These are phyloP conservation scores for Brachypalpus laphriformis DNA, from an alignment of 2,888 invertebrate species.

Conservation along the genomic window DNA sequence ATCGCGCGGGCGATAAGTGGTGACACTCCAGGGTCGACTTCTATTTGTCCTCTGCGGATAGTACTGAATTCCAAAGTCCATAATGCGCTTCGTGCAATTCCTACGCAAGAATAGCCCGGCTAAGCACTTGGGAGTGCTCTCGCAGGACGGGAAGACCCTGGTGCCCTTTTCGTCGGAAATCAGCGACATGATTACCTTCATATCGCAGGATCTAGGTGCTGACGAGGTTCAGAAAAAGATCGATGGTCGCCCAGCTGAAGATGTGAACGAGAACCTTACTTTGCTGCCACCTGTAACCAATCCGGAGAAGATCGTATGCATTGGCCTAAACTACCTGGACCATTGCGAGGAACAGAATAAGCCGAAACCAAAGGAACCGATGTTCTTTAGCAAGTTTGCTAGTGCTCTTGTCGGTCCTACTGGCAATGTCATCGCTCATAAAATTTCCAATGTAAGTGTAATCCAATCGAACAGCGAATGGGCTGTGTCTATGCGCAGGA, in stretches of 20 bases:
- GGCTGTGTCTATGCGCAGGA: no score
- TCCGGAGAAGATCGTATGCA: slow-evolving; percentile 93
- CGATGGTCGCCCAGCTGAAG: slow-evolving; percentile 62
- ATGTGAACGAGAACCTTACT: slow-evolving; percentile 76
- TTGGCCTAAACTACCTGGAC: slow-evolving; percentile 93
- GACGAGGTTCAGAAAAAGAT: slow-evolving; percentile 79
- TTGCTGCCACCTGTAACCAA: slow-evolving; percentile 88
- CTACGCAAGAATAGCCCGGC: slow-evolving; percentile 84
- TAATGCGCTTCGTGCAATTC: slow-evolving; percentile 90
- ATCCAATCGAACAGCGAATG: no score
- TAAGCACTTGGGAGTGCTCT: slow-evolving; percentile 87
- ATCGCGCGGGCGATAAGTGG: no score
- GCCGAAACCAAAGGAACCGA: slow-evolving; percentile 89
- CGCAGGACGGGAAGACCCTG: slow-evolving; percentile 87
- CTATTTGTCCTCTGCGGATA: not conserved
- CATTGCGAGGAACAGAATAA: slow-evolving; percentile 93
- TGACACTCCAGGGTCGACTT: not conserved
- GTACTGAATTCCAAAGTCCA: not conserved
- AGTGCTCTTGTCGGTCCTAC: slow-evolving; percentile 90
- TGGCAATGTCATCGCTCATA: slow-evolving; percentile 86
- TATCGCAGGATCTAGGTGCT: slow-evolving; percentile 80
- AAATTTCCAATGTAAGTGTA: slow-evolving; percentile 85
- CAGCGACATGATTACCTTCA: slow-evolving; percentile 83
- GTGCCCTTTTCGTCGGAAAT: slow-evolving; percentile 84
- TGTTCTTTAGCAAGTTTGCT: slow-evolving; percentile 94